These are phyloP conservation scores for Lasioglossum baleicum DNA, from an alignment of 1,140 invertebrate species.

Conservation along the genomic window DNA sequence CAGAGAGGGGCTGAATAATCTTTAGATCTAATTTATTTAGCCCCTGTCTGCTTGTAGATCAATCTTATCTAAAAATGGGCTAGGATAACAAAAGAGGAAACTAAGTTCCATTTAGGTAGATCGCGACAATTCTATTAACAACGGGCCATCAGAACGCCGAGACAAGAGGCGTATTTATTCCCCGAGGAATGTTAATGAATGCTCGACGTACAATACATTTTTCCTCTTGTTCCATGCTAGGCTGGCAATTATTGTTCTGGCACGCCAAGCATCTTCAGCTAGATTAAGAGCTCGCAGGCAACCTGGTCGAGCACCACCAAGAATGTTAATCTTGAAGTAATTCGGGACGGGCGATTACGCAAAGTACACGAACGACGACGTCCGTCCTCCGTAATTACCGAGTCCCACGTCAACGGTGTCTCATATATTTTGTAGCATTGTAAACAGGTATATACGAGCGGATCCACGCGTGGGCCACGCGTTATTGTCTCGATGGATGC, in stretches of 20 bases:
- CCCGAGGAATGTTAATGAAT: conserved; percentile 11
- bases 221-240: not conserved
- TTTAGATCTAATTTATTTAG: no score
- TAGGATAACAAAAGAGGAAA: no score
- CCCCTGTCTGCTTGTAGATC: no score
- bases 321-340: conserved; percentile 40
- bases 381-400: conserved; percentile 46
- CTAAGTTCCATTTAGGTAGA: no score
- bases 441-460: conserved; percentile 10
- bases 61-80: no score
- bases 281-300: conserved; percentile 18
- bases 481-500: conserved; percentile 50
- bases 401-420: conserved; percentile 47
- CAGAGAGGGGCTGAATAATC: no score
- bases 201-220: not conserved
- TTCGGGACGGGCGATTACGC: conserved; percentile 33
- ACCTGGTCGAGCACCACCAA: not conserved
- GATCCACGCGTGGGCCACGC: conserved; percentile 39
- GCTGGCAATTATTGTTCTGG: conserved; percentile 20
- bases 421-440: conserved; percentile 32
- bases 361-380: conserved; percentile 26
- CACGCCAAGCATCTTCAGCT: conserved; percentile 9
- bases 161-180: conserved; percentile 12
- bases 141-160: not conserved
- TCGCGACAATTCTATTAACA: not conserved